Conservation (phyloP, 2,888 invertebrate species). For the Spicauda simplicius region DNA sequence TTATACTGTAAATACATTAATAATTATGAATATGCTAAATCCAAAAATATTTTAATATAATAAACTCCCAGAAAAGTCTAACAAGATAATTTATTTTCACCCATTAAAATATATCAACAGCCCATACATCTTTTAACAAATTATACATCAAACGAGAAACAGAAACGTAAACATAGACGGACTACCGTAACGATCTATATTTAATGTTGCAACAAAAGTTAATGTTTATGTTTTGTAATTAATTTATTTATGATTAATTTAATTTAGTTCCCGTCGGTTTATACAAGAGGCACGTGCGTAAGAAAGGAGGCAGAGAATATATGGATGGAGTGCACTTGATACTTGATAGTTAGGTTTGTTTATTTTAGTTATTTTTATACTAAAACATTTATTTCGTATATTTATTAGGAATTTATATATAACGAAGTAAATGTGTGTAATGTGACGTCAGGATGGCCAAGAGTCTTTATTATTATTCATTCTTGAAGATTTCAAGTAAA, state of each 20-base stretch:
- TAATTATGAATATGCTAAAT: no score
- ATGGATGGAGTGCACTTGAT: constrained; percentile 5
- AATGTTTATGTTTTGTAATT: constrained; percentile 45
- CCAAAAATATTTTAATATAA: no score
- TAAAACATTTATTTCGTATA: no score
- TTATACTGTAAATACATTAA: no score
- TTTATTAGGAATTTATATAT: no score
- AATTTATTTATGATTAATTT: constrained; percentile 65
- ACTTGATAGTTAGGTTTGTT: background rate
- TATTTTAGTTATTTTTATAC: no score
- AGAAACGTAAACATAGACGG: background rate
- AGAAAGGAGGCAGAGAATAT: constrained; percentile 32
- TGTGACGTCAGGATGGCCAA: no score
- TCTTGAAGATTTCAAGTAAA: no score
- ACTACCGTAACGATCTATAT: constrained; percentile 11
- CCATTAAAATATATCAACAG: background rate
- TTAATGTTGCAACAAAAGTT: constrained; percentile 20
- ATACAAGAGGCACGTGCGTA: constrained; percentile 66
- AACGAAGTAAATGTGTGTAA: no score
- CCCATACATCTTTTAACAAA: background rate
- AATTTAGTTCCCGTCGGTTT: constrained; percentile 63
- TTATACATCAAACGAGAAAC: constrained; percentile 6
- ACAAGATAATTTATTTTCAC: background rate
- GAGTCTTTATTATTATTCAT: no score
- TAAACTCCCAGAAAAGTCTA: background rate